phyloP scores from a whole-genome alignment of 1,140 invertebrate species.

The Leptonema lineaticorne region DNA sequence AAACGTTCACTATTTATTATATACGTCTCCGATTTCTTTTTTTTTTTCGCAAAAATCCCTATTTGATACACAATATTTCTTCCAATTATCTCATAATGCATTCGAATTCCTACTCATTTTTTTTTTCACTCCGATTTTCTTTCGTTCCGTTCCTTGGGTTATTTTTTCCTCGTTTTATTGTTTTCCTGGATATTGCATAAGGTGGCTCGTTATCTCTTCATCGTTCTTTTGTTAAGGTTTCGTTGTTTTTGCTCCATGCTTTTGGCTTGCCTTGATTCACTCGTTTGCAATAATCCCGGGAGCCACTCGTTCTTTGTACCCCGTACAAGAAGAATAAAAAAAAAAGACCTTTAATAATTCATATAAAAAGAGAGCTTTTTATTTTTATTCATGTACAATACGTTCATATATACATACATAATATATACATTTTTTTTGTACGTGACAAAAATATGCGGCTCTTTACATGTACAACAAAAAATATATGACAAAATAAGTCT shows the following conservation, averaged over 20 bases:
- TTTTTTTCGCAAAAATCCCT: too few species aligned
- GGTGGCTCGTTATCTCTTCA: constrained; percentile 30
- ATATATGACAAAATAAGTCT: too few species aligned
- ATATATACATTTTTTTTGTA: too few species aligned
- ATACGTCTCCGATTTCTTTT: too few species aligned
- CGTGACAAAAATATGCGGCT: neutral
- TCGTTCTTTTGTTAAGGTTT: constrained; percentile 22
- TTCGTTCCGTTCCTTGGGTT: neutral
- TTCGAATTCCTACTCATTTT: neutral
- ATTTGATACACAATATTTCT: neutral
- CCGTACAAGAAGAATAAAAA: neutral
- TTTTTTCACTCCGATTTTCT: too few species aligned
- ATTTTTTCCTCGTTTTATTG: constrained; percentile 28
- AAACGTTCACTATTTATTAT: too few species aligned
- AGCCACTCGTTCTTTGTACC: constrained; percentile 25
- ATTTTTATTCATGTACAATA: too few species aligned
- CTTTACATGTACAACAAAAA: too few species aligned
- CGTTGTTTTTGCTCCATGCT: constrained; percentile 5
- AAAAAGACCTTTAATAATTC: constrained; percentile 25
- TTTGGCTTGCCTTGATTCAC: constrained; percentile 23
- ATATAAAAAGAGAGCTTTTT: constrained; percentile 1
- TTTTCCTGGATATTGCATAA: neutral
- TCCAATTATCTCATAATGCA: neutral
- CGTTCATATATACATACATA: too few species aligned
- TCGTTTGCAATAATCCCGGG: constrained; percentile 29